Percentiles rank a stretch among this genome's conserved stretches.
These are phyloP conservation scores for Aphodius sticticus DNA, from an alignment of 2,888 invertebrate genomes.

Conservation along the genomic window DNA sequence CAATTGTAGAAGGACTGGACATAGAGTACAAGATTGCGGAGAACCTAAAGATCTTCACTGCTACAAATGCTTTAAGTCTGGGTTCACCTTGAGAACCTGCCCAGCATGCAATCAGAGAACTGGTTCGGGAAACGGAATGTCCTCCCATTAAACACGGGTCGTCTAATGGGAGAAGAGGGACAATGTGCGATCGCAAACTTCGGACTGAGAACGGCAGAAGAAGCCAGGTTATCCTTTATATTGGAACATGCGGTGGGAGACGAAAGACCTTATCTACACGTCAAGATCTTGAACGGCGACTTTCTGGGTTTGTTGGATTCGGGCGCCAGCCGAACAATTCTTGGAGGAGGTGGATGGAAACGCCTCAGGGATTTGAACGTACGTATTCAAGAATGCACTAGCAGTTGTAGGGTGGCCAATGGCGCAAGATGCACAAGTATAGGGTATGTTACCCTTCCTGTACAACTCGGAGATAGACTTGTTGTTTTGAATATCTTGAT, in stretches of 20 bases:
- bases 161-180: not conserved
- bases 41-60: not conserved
- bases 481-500: no score
- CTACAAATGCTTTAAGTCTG: not conserved
- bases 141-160: no score
- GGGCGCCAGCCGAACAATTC: conserved; percentile 36
- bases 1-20: no score
- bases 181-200: not conserved
- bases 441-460: not conserved
- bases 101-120: not conserved
- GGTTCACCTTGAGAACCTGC: conserved; percentile 14
- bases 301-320: conserved; percentile 27
- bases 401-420: conserved; percentile 13
- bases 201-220: no score
- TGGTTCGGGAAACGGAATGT: conserved; percentile 28
- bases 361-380: not conserved
- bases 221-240: conserved; percentile 6
- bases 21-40: not conserved
- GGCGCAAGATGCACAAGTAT: not conserved
- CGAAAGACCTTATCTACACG: conserved; percentile 15
- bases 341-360: not conserved
- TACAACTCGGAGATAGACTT: no score
- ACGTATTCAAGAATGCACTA: not conserved
- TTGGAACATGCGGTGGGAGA: not conserved
- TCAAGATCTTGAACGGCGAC: not conserved